A percentile compares a stretch with the other conserved stretches of the same genome.
Conservation (phyloP, 2,888 invertebrate genomes). For the Cataglyphis cursor region DNA sequence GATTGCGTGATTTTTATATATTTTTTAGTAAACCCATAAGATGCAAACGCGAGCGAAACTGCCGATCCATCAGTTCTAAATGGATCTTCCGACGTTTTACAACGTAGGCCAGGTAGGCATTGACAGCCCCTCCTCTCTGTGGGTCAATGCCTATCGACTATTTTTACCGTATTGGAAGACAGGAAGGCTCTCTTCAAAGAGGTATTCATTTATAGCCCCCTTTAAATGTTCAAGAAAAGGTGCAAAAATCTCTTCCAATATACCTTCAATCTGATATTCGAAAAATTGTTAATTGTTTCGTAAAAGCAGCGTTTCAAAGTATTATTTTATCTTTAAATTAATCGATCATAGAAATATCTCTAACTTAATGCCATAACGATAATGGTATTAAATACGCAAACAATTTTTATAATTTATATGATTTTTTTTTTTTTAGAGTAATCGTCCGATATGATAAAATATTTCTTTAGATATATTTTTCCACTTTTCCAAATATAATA, state of each 20-base stretch:
- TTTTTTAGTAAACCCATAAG: not conserved
- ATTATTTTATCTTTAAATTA: not conserved
- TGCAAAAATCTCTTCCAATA: not conserved
- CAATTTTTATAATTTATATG: not conserved
- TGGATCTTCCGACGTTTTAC: slow-evolving; percentile 27
- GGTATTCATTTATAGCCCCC: not conserved
- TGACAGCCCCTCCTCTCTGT: slow-evolving; percentile 16
- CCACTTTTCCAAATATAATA: not conserved
- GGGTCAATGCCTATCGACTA: slow-evolving; percentile 51
- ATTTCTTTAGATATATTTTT: not conserved
- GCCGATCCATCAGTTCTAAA: not conserved
- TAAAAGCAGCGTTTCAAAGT: not conserved
- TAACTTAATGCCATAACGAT: not conserved
- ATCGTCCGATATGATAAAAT: not conserved
- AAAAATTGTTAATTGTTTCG: slow-evolving; percentile 1
- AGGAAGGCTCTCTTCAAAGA: slow-evolving; percentile 23
- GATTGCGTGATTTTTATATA: not conserved
- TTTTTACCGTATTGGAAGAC: slow-evolving; percentile 44
- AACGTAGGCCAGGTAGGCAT: slow-evolving; percentile 27
- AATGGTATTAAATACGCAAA: not conserved
- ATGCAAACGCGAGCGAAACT: not conserved
- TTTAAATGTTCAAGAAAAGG: slow-evolving; percentile 28
- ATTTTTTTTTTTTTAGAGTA: not conserved
- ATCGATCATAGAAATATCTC: not conserved
- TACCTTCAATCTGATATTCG: not conserved